Evolutionary conservation across 2,797 vertebrate genomes (phyloP).

Genomic region (Sciurus carolinensis): DNA sequence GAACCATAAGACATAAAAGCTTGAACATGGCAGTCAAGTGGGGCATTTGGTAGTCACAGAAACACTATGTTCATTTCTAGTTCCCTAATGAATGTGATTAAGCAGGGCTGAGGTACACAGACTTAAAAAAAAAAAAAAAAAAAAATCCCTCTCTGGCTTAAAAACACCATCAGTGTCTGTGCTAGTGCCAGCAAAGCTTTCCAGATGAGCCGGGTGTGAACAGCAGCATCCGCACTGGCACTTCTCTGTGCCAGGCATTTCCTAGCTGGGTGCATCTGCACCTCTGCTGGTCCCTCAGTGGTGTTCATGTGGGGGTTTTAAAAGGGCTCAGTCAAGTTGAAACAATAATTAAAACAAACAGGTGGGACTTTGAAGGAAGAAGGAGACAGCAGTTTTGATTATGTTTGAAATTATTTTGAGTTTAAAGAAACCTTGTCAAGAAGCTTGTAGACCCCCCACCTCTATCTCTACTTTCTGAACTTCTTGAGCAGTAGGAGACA

Average conservation of each 20-base stretch:
- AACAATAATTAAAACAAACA: not conserved
- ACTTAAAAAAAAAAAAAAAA: not conserved
- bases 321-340: not conserved
- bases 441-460: not conserved
- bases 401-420: not conserved
- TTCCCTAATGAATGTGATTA: not conserved
- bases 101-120: not conserved
- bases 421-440: not conserved
- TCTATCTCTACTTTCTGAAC: not conserved
- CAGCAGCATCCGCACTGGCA: not conserved
- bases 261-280: fast-evolving
- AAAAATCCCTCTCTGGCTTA: not conserved
- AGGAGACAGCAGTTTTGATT: not conserved
- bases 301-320: not conserved
- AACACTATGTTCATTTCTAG: not conserved
- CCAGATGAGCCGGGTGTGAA: not conserved
- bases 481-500: not conserved
- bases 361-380: not conserved
- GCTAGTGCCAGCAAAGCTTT: not conserved
- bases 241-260: fast-evolving
- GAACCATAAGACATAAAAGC: not conserved
- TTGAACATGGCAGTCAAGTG: not conserved
- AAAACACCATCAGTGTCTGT: not conserved
- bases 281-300: not conserved
- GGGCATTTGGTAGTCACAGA: not conserved